Conservation (phyloP, 2,888 invertebrate species). For the Stratiomys singularior region DNA sequence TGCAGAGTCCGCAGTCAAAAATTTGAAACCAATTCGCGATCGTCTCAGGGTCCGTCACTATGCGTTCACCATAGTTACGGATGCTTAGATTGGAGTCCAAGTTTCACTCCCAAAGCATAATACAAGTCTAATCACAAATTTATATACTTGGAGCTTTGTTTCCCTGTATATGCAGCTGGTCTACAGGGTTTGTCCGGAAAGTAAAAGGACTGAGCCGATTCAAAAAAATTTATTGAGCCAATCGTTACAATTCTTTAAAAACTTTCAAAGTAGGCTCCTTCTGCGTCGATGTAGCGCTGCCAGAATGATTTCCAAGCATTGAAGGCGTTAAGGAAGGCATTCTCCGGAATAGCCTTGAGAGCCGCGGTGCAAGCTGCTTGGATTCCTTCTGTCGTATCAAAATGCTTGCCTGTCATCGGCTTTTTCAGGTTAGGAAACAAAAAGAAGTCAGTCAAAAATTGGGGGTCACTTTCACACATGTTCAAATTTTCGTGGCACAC, state of each 20-base stretch:
- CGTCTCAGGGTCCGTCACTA: too few relatives aligned
- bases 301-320: conserved; percentile 15
- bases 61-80: too few relatives aligned
- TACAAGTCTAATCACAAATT: too few relatives aligned
- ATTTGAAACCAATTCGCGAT: too few relatives aligned
- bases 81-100: too few relatives aligned
- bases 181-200: conserved; percentile 21
- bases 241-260: conserved; percentile 11
- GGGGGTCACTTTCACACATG: conserved; percentile 23
- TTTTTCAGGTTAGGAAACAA: conserved; percentile 21
- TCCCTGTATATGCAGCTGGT: too few relatives aligned
- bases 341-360: conserved; percentile 17
- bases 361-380: conserved; percentile 22
- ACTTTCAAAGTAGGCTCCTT: conserved; percentile 18
- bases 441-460: conserved; percentile 22
- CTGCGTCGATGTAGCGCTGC: conserved; percentile 21
- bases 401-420: conserved; percentile 23
- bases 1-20: too few relatives aligned
- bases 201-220: conserved; percentile 13
- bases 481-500: conserved; percentile 25
- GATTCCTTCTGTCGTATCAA: conserved; percentile 18
- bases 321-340: conserved; percentile 9
- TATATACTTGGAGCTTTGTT: too few relatives aligned
- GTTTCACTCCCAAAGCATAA: too few relatives aligned
- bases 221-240: conserved; percentile 17